phyloP scores from a whole-genome alignment of 2,113 vertebrate species.

The Anser brachyrhynchus region DNA sequence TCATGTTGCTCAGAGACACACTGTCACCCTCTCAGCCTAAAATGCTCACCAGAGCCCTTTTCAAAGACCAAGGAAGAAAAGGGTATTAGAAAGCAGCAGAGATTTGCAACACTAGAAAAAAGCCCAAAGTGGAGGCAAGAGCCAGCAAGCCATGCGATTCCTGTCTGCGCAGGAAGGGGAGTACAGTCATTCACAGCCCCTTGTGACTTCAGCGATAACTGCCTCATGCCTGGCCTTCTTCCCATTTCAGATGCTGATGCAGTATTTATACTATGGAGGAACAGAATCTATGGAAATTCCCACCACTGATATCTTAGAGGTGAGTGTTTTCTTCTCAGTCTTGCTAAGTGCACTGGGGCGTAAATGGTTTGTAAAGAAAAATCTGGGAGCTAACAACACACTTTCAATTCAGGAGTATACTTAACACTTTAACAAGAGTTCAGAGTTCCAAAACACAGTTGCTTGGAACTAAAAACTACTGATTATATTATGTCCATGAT shows the following conservation, averaged over 20 bases:
- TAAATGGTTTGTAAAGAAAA: background rate
- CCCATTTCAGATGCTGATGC: slow-evolving; percentile 91
- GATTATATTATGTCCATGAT: background rate
- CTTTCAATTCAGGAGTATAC: background rate
- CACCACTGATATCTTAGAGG: slow-evolving; percentile 89
- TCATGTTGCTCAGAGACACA: background rate
- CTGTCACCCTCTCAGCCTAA: background rate
- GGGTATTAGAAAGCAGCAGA: background rate
- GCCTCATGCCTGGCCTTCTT: background rate
- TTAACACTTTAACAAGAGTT: background rate
- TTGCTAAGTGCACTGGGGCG: background rate
- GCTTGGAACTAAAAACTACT: background rate
- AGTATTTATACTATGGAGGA: slow-evolving; percentile 95
- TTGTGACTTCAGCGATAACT: background rate
- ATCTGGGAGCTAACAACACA: background rate
- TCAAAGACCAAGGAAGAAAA: background rate
- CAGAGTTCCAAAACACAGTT: background rate
- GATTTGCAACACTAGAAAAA: background rate
- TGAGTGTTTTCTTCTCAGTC: slow-evolving; percentile 67
- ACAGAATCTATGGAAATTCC: slow-evolving; percentile 89
- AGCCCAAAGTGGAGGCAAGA: background rate
- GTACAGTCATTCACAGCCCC: background rate
- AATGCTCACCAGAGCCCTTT: background rate
- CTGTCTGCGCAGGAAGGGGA: background rate
- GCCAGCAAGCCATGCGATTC: background rate